Percentiles rank a stretch among this genome's conserved stretches.
phyloP scores from a whole-genome alignment of 2,888 invertebrate genomes.

The Tinea pellionella region DNA sequence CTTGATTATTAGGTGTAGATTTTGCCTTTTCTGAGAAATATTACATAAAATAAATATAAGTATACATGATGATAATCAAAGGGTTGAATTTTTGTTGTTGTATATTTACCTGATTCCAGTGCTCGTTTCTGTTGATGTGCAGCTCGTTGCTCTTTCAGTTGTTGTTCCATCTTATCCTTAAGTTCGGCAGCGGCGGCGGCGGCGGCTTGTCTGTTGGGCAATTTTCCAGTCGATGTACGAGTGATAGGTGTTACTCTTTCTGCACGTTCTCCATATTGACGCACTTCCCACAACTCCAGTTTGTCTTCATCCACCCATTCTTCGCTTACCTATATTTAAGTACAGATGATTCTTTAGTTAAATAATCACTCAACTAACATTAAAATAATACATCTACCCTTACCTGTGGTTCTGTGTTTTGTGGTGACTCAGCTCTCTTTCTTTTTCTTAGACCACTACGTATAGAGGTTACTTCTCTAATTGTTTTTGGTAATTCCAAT shows the following conservation, averaged over 20 bases:
- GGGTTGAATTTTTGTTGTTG: conserved; percentile 55
- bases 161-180: conserved; percentile 92
- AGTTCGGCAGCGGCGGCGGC: conserved; percentile 75
- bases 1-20: conserved; percentile 54
- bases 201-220: conserved; percentile 51
- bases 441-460: conserved; percentile 92
- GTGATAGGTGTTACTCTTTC: conserved; percentile 82
- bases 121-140: conserved; percentile 91
- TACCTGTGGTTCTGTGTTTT: conserved; percentile 90
- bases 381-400: too few species aligned
- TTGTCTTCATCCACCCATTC: conserved; percentile 97
- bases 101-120: conserved; percentile 45
- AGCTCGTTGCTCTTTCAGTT: conserved; percentile 86
- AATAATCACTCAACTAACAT: neutral
- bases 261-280: conserved; percentile 86
- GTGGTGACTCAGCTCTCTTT: conserved; percentile 93
- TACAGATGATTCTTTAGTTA: neutral
- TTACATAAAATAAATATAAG: too few species aligned
- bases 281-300: conserved; percentile 96
- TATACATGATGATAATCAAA: too few species aligned
- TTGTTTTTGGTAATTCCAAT: conserved; percentile 90
- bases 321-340: conserved; percentile 75
- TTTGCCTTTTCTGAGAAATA: conserved; percentile 46
- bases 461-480: conserved; percentile 94
- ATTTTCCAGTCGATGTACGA: conserved; percentile 81